Conservation (phyloP, 2,113 vertebrate genomes). For the Spizaetus ornatus region DNA sequence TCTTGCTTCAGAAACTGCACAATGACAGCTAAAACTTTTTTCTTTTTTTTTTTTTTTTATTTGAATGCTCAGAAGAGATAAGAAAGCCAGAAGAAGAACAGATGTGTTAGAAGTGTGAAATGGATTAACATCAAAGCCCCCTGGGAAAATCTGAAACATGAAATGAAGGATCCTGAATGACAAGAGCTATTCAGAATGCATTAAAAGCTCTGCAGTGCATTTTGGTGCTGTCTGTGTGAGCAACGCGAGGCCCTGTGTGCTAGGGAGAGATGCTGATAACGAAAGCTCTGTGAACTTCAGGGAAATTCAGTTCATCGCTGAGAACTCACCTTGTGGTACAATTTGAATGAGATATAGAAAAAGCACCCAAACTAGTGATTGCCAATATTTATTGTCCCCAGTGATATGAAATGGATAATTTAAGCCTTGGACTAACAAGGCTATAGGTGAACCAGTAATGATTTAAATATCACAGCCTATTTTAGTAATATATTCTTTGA, state of each 20-base stretch:
- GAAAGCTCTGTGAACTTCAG: conserved; percentile 62
- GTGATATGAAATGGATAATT: background rate
- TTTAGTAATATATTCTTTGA: background rate
- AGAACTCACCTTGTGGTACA: conserved; percentile 41
- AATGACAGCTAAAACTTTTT: conserved; percentile 64
- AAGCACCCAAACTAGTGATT: background rate
- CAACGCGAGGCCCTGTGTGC: conserved; percentile 34
- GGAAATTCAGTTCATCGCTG: conserved; percentile 44
- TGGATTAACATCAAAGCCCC: conserved; percentile 81
- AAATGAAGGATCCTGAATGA: conserved; percentile 79
- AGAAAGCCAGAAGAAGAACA: conserved; percentile 76
- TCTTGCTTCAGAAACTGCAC: conserved; percentile 60
- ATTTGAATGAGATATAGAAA: conserved; percentile 15
- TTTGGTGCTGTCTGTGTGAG: conserved; percentile 66
- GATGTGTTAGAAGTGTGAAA: conserved; percentile 80
- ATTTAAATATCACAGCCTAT: background rate
- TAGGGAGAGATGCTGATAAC: conserved; percentile 53
- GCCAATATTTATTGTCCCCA: background rate
- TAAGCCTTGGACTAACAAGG: background rate
- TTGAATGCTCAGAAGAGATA: conserved; percentile 75
- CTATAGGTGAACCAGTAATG: background rate
- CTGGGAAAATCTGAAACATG: conserved; percentile 77
- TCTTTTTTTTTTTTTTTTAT: conserved; percentile 59
- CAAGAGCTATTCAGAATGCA: conserved; percentile 76
- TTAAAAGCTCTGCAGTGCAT: conserved; percentile 71